Percentiles rank a stretch among this genome's conserved stretches.
These are phyloP conservation scores for Pristionchus mayeri DNA, from an alignment of 2,888 invertebrate genomes.

Conservation along the genomic window DNA sequence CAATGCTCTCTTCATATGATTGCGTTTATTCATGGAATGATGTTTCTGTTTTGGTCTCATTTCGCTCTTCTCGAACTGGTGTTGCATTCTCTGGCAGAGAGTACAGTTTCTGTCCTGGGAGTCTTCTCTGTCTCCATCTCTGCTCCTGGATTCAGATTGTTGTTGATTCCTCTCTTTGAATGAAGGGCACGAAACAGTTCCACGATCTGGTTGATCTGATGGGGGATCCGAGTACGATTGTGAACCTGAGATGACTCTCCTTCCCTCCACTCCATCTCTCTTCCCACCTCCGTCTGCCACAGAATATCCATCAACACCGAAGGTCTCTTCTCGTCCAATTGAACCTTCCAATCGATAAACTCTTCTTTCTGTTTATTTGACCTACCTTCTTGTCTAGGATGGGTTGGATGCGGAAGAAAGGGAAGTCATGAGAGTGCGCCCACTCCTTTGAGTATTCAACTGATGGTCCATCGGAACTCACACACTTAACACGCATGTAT, in stretches of 20 bases:
- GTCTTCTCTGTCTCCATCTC: constrained; percentile 21
- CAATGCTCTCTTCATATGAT: not conserved
- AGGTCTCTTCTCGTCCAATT: constrained; percentile 31
- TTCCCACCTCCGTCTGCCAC: constrained; percentile 43
- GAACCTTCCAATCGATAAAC: not conserved
- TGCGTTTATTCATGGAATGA: constrained; percentile 38
- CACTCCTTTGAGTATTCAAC: constrained; percentile 43
- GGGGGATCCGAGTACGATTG: constrained; percentile 34
- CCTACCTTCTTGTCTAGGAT: constrained; percentile 33
- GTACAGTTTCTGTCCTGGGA: not conserved
- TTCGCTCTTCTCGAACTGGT: constrained; percentile 27
- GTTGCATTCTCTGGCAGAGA: not conserved
- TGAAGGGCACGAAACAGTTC: constrained; percentile 20
- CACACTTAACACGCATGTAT: constrained; percentile 8
- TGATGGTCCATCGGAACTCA: constrained; percentile 33
- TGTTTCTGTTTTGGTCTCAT: not conserved
- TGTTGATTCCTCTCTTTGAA: constrained; percentile 41
- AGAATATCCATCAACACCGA: constrained; percentile 3
- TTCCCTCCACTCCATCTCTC: not conserved
- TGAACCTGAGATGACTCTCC: not conserved
- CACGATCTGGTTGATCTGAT: constrained; percentile 28
- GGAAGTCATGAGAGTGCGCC: constrained; percentile 38
- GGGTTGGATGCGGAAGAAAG: constrained; percentile 39
- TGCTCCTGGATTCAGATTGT: constrained; percentile 38
- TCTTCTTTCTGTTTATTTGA: not conserved